Conservation (phyloP, 2,888 invertebrate genomes). For the Agrotis puta region DNA sequence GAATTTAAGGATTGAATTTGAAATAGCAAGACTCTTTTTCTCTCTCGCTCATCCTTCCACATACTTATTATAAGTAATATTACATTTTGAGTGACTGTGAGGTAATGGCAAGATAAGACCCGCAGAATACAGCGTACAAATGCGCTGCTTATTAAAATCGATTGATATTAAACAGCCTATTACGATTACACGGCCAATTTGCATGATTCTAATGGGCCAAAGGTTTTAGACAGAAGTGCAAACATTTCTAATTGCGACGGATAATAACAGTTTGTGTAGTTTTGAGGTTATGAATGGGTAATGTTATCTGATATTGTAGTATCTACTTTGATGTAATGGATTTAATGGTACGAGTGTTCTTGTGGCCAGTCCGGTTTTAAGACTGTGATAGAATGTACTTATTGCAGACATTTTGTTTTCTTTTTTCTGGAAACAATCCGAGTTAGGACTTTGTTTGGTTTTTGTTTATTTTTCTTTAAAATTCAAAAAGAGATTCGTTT, state of each 20-base stretch:
- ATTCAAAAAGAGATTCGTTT: no score
- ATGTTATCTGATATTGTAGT: conserved; percentile 54
- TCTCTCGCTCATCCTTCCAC: conserved; percentile 11
- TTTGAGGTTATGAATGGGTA: conserved; percentile 40
- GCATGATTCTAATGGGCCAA: conserved; percentile 73
- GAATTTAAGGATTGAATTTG: no score
- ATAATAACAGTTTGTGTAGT: conserved; percentile 53
- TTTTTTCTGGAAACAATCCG: not conserved
- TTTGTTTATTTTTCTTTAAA: no score
- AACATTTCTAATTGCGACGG: conserved; percentile 71
- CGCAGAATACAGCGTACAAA: conserved; percentile 66
- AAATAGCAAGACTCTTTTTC: conserved; percentile 1
- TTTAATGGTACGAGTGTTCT: conserved; percentile 42
- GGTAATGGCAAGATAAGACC: conserved; percentile 69
- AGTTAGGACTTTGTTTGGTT: not conserved
- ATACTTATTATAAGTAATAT: conserved; percentile 37
- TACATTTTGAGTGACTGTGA: conserved; percentile 53
- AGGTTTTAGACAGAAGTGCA: conserved; percentile 75
- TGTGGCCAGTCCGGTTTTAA: conserved; percentile 38
- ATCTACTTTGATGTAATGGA: conserved; percentile 52
- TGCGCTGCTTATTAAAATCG: conserved; percentile 75
- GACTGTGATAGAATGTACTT: conserved; percentile 19
- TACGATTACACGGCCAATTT: conserved; percentile 67
- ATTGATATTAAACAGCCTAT: conserved; percentile 67
- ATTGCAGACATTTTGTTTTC: not conserved